phyloP scores from a whole-genome alignment of 2,797 vertebrate genomes.

The Rhadinocentrus ornatus region DNA sequence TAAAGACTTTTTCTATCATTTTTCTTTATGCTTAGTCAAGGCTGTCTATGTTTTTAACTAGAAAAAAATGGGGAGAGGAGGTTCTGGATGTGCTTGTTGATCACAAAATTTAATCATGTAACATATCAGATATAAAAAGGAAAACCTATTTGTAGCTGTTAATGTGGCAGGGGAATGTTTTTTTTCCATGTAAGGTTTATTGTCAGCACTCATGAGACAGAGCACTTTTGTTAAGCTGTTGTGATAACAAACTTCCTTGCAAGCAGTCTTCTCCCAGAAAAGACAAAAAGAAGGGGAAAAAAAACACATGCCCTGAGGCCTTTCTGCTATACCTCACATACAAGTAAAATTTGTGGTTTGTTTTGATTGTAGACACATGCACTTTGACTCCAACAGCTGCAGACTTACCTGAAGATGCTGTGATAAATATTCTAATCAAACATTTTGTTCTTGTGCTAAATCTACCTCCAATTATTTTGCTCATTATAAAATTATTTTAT shows the following conservation, averaged over 20 bases:
- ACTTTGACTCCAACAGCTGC: background rate
- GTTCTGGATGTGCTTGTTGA: background rate
- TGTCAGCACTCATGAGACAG: too few species aligned
- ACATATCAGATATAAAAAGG: background rate
- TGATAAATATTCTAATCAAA: background rate
- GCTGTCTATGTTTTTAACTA: background rate
- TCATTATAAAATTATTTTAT: background rate
- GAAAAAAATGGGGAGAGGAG: background rate
- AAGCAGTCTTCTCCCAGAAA: background rate
- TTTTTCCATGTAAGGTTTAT: background rate
- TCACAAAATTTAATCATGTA: background rate
- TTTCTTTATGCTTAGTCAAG: background rate
- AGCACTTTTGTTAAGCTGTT: background rate
- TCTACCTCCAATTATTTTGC: background rate
- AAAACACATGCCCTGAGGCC: background rate
- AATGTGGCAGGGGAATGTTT: background rate
- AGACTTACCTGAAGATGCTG: slow-evolving; percentile 1
- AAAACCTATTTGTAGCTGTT: background rate
- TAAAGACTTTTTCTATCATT: background rate
- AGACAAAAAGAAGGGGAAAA: background rate
- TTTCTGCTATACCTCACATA: background rate
- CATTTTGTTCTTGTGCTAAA: background rate
- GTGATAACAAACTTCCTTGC: background rate
- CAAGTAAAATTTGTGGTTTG: background rate
- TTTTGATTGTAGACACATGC: slow-evolving; percentile 2